Evolutionary conservation across 2,113 vertebrate species (phyloP), one percentile per base, ranked within the genome.

Genomic region (Typhlomys cinereus): DNA sequence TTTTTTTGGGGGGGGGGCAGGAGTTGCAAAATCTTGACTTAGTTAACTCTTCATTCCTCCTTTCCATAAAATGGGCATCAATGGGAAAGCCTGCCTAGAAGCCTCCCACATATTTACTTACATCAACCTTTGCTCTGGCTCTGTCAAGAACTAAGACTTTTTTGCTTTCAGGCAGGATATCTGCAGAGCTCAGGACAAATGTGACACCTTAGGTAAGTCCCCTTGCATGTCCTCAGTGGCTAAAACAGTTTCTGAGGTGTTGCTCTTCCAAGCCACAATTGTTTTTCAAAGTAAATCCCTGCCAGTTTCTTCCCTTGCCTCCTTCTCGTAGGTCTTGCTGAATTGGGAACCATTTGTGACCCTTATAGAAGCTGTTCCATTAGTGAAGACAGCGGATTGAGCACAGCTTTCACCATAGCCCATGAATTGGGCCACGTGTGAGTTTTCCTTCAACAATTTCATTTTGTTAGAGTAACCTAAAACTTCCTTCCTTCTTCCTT

Each of bases 371-470:
- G 99, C 97, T 99, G 99, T 96, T 99, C 99, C 61, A 99, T 99
- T 95, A 99, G 99, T 71, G 99, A 99, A 97, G 99, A 99, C 92
- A 99, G 99, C 1, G 99, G 99, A 78, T 96, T 99, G 89, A 99
- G 99, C 97, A 99, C 99, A 7, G 99, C 99, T 25, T 99, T 99
- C 97, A 99, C 99, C 36, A 99, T 99, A 76, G 99, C 99, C 91
- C 99, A 99, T 92, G 99, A 99, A 96, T 99, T 99, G 93, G 99
- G 99, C 95, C 99, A 99, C 83, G 99, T 99, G 99, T 99, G 98
- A 98, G 99, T 98, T 94, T 94, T 96, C 86, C 96, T 96, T 97
- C 88, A 92, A 93, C 97, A 91, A 81, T 90, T 96, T 94, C 97
- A 71, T 46, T 86, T n/a, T 17, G 23, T 59, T 80, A 7, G 1